Evolutionary conservation across 2,113 vertebrate species (phyloP), one percentile per base, ranked within the genome.

Genomic region (Sula dactylatra): DNA sequence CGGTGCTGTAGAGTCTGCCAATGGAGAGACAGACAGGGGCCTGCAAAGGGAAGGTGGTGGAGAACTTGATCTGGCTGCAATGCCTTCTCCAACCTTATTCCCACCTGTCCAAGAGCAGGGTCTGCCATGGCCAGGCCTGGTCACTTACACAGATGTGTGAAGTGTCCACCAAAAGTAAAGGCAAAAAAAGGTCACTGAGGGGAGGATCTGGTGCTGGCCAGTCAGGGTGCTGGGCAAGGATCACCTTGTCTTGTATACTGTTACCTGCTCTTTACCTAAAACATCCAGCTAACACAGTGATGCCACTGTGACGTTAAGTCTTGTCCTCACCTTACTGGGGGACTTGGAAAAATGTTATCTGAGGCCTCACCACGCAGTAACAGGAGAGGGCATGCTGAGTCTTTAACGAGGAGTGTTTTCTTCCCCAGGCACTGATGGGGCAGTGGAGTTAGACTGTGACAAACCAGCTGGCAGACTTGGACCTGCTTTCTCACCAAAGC

Each of bases 131-230:
- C 40, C 50, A 71, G 36, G 27, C 27, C 47, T 88, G 52, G 34
- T 42, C 16, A 32, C 45, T 82, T 18, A 20, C 26, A 16, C 0
- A 0, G 14, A 44, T 69, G 2, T n/a, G 36, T 69, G 58, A 91
- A 76, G 32, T 59, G 76, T 32, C 62, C 15, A 11, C 36, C 42
- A 55, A 45, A 47, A 55, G 8, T 32, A 72, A 83, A 80, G 47
- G 22, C 42, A 54, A 66, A 50, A 88, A 44, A 40, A n/a, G 9
- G 8, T 45, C 52, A 31, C 47, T 25, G 67, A 80, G 62, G 42
- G 19, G 25, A 88, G 31, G 50, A 58, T 22, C 26, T 58, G 61
- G 19, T 59, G 38, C 64, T 81, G 24, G 44, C 11, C 67, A 64
- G 52, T 21, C 21, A 47, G 21, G 17, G 47, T 70, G 31, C 34